These are phyloP conservation scores for Drosophila ananassae DNA, from an alignment of 1,140 invertebrate genomes.

Conservation along the genomic window DNA sequence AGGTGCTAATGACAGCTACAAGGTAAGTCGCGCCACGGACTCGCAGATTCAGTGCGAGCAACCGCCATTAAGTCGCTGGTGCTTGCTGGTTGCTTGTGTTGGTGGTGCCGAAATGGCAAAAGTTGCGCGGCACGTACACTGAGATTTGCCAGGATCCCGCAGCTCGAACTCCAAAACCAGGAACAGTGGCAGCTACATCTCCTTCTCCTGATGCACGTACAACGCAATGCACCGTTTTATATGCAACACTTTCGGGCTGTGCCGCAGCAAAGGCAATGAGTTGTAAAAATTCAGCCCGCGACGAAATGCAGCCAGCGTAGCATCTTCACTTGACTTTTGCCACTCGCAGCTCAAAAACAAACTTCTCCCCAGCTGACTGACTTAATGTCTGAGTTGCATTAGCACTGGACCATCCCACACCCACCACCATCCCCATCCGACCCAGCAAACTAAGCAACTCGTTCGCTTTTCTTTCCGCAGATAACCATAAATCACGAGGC, in stretches of 20 bases:
- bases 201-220: constrained; percentile 58
- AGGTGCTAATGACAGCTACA: constrained; percentile 90
- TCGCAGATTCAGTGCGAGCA: constrained; percentile 24
- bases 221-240: constrained; percentile 73
- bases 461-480: constrained; percentile 72
- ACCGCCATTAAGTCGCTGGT: constrained; percentile 67
- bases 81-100: constrained; percentile 3
- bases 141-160: constrained; percentile 61
- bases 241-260: constrained; percentile 69
- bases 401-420: constrained; percentile 11
- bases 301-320: constrained; percentile 59
- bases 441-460: constrained; percentile 15
- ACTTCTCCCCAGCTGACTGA: constrained; percentile 29
- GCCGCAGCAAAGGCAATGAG: constrained; percentile 54
- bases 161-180: constrained; percentile 24
- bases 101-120: constrained; percentile 68
- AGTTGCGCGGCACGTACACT: constrained; percentile 71
- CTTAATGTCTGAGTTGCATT: constrained; percentile 68
- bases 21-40: constrained; percentile 84
- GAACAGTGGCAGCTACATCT: neutral
- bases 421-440: neutral
- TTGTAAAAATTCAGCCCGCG: constrained; percentile 70
- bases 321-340: constrained; percentile 61
- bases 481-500: constrained; percentile 88
- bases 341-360: constrained; percentile 54